Percentiles rank a stretch among this genome's conserved stretches.
Evolutionary conservation across 1,140 invertebrate species (phyloP).

Genomic region (Microvelia longipes): DNA sequence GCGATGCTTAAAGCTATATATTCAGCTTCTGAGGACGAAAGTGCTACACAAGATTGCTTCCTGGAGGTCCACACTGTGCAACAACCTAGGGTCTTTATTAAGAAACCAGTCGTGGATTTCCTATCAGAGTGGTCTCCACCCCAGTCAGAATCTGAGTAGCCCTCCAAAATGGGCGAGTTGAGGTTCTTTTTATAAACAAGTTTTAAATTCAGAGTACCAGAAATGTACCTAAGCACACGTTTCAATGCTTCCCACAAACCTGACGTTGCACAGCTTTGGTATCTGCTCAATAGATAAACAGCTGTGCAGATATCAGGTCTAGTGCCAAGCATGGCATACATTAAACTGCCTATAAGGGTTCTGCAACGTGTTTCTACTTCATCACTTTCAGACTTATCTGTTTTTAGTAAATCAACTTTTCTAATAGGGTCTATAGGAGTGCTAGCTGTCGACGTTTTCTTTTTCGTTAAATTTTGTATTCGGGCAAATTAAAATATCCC

Average conservation of each 20-base stretch:
- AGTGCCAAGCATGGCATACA: neutral
- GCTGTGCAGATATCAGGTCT: neutral
- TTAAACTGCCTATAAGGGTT: neutral
- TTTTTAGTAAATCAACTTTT: neutral
- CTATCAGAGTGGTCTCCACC: neutral
- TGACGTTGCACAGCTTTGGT: neutral
- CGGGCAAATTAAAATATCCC: neutral
- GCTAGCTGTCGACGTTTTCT: neutral
- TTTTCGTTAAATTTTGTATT: neutral
- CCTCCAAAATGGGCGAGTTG: neutral
- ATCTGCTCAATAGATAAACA: neutral
- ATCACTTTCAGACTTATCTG: neutral
- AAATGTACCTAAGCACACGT: neutral
- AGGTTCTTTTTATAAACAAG: neutral
- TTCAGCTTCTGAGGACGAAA: neutral
- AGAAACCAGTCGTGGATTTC: neutral
- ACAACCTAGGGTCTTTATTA: neutral
- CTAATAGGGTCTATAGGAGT: neutral
- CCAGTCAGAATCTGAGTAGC: neutral
- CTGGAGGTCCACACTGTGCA: neutral
- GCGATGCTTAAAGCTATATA: constrained; percentile 3
- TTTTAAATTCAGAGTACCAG: neutral
- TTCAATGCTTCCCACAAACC: neutral
- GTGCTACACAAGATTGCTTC: neutral
- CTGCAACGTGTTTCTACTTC: neutral